Conservation (phyloP, 2,797 vertebrate genomes). For the Myotis planiceps region DNA sequence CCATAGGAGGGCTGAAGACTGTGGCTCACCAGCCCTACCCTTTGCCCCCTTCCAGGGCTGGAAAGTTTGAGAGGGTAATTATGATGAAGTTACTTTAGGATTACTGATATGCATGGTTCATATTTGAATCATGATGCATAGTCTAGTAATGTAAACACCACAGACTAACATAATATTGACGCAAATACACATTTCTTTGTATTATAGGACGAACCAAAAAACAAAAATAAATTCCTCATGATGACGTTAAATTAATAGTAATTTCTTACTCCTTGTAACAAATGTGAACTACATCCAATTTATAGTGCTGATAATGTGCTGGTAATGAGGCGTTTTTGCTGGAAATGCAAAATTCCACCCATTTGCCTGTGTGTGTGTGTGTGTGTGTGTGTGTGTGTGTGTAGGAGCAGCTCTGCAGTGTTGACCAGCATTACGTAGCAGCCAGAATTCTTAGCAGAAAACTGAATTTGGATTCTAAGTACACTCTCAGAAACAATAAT, state of each 20-base stretch:
- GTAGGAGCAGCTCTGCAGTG: neutral
- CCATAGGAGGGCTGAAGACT: neutral
- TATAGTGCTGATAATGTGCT: neutral
- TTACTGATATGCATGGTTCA: neutral
- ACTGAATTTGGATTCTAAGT: neutral
- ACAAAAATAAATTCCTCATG: slow-evolving; percentile 4
- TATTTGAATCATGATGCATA: neutral
- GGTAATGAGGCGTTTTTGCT: neutral
- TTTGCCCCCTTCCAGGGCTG: neutral
- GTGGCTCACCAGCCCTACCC: neutral
- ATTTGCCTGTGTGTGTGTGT: neutral
- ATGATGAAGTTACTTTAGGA: neutral
- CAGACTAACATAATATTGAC: neutral
- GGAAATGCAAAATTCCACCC: neutral
- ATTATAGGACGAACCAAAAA: neutral
- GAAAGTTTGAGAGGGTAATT: neutral
- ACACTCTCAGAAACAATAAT: neutral
- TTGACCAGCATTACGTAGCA: neutral
- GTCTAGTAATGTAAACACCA: neutral
- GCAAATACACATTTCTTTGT: neutral
- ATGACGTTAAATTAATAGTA: neutral
- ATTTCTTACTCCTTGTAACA: neutral
- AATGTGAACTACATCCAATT: neutral
- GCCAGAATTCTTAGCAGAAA: neutral
- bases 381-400: neutral